Percentiles rank a stretch among this genome's conserved stretches.
These are phyloP conservation scores for Micoletzkya japonica DNA, from an alignment of 2,888 invertebrate genomes.

Conservation along the genomic window DNA sequence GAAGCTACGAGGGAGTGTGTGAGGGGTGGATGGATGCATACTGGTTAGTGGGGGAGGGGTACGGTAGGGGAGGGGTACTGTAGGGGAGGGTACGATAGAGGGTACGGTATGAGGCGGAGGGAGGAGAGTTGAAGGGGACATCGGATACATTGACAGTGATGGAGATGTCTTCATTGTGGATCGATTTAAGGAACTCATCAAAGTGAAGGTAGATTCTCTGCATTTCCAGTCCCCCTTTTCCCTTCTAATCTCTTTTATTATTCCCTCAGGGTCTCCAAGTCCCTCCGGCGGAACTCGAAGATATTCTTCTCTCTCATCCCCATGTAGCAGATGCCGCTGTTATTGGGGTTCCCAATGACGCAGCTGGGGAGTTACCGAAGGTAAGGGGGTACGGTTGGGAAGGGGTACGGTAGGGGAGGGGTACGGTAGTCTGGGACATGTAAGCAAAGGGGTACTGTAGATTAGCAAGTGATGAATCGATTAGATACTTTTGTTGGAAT, in stretches of 20 bases:
- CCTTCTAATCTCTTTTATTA: background rate
- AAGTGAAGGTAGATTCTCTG: slow-evolving; percentile 27
- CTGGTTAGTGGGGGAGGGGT: slow-evolving; percentile 32
- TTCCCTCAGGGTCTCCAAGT: slow-evolving; percentile 31
- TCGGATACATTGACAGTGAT: slow-evolving; percentile 33
- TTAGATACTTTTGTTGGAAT: background rate
- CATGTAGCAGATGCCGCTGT: slow-evolving; percentile 36
- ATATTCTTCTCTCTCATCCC: slow-evolving; percentile 37
- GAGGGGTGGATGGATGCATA: slow-evolving; percentile 45
- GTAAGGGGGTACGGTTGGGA: no score
- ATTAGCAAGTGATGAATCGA: no score
- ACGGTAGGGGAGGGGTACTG: background rate
- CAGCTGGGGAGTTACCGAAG: slow-evolving; percentile 36
- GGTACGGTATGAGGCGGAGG: background rate
- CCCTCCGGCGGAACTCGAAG: slow-evolving; percentile 40
- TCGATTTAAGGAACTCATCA: slow-evolving; percentile 26
- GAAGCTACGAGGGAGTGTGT: slow-evolving; percentile 40
- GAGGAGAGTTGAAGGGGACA: slow-evolving; percentile 27
- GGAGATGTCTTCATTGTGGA: slow-evolving; percentile 32
- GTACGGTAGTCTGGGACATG: no score
- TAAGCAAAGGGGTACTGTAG: no score
- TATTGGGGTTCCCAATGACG: slow-evolving; percentile 35
- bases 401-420: no score
- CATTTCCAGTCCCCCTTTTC: background rate
- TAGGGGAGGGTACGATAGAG: no score